Evolutionary conservation across 2,797 vertebrate genomes (phyloP), one percentile per base, ranked within the genome.

Genomic region (Aldrovandia affinis): DNA sequence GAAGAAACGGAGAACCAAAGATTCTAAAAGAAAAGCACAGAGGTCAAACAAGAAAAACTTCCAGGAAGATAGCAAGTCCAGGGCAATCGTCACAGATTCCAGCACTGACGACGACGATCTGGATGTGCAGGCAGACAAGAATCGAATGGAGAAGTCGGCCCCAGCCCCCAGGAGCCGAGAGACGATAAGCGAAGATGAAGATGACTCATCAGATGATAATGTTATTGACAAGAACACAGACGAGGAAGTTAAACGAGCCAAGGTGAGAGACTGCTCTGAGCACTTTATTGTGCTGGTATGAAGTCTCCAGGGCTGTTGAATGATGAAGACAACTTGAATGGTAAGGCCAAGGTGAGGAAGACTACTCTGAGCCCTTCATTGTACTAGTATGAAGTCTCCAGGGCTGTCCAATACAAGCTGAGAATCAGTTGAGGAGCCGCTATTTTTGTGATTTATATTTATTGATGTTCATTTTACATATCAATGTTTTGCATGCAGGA

Each of bases 1-100:
- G 91, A 95, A 88, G 91, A 96, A 95, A 89, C 95, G 92, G 47
- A 92, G 93, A 28, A 88, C 89, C 0, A 91, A 92, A 65, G 90
- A 95, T 90, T 94, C 96, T 0, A 96, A 95, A 84, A 90, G 94
- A 87, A 93, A 95, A 82, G 89, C 93, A 83, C 92, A 96, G 89
- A 91, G 96, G 94, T 95, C 96, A 28, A 90, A 90, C 54, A 93
- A 92, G 82, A 94, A 94, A 77, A 94, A 94, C 63, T 83, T 88
- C 86, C 93, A 92, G 75, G n/a, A 90, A 0, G 92, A 91, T 50
- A 94, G 95, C 85, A 98, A 97, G 89, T 97, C 95, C 89, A 97
- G 97, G 84, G 97, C 98, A 84, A 99, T 99, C 79, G 95, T 99
- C 86, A 97, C 97, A 84, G 98, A 99, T 87, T 98, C 97, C 3